Percentiles rank a stretch among this genome's conserved stretches.
Evolutionary conservation across 1,140 invertebrate species (phyloP).

Genomic region (Neuroterus valhalla): DNA sequence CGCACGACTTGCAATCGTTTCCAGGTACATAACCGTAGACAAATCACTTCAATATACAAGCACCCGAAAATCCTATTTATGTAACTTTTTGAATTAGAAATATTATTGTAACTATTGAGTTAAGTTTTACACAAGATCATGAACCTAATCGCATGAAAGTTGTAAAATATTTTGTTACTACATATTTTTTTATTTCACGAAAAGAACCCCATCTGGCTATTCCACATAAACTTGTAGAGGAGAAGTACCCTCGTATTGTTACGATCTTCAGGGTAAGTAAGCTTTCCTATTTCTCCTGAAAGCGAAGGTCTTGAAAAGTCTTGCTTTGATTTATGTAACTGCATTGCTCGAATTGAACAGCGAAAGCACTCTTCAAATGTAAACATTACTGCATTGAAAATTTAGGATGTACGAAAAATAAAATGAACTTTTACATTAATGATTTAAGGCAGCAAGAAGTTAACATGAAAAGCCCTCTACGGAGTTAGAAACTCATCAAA

Average conservation of each 20-base stretch:
- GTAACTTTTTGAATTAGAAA: too few species aligned
- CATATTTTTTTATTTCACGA: neutral
- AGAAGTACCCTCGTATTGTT: neutral
- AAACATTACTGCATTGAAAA: slow-evolving; percentile 2
- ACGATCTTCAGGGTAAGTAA: neutral
- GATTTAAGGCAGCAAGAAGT: neutral
- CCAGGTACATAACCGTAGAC: neutral
- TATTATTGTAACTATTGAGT: neutral
- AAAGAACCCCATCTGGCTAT: neutral
- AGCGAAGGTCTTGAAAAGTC: neutral
- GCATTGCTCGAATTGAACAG: neutral
- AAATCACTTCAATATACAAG: neutral
- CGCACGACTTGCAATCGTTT: neutral
- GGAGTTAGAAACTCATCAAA: neutral
- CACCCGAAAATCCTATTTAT: neutral
- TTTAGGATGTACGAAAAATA: neutral
- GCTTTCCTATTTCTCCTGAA: neutral
- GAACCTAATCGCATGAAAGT: too few species aligned
- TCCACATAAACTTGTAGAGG: neutral
- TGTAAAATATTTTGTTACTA: neutral
- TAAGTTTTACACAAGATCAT: too few species aligned
- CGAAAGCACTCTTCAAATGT: slow-evolving; percentile 17
- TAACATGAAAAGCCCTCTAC: neutral
- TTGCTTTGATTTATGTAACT: neutral
- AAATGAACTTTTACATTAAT: too few species aligned